These are phyloP conservation scores for Gymnarchus niloticus DNA, from an alignment of 2,113 vertebrate genomes.

Conservation along the genomic window DNA sequence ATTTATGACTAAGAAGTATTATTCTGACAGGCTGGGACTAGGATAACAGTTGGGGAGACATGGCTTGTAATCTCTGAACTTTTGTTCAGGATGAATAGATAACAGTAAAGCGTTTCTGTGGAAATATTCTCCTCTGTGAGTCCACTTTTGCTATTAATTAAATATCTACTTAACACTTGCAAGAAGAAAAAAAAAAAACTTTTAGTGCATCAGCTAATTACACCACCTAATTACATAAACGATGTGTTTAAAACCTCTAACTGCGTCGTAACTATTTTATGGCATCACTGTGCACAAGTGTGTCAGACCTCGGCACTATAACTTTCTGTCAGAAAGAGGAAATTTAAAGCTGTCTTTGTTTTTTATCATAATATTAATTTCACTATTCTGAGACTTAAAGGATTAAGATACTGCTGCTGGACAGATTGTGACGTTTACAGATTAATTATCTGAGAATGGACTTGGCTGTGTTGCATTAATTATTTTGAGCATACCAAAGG, in stretches of 20 bases:
- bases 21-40: background rate
- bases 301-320: background rate
- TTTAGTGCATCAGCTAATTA: background rate
- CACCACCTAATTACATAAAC: background rate
- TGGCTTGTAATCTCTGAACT: background rate
- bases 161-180: conserved; percentile 8
- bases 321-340: background rate
- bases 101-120: background rate
- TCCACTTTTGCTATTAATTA: conserved; percentile 1
- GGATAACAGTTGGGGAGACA: background rate
- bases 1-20: background rate
- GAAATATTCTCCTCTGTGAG: background rate
- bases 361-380: conserved; percentile 11
- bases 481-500: conserved; percentile 3
- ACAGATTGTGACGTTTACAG: conserved; percentile 10
- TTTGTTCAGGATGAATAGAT: conserved; percentile 9
- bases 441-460: conserved; percentile 1
- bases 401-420: background rate
- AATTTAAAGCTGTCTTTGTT: background rate
- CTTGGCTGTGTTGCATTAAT: conserved; percentile 1
- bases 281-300: background rate
- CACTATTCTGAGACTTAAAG: background rate
- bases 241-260: conserved; percentile 12
- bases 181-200: conserved; percentile 8
- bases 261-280: background rate